Conservation (phyloP, 2,888 invertebrate species). For the Lordiphosa fenestrarum region DNA sequence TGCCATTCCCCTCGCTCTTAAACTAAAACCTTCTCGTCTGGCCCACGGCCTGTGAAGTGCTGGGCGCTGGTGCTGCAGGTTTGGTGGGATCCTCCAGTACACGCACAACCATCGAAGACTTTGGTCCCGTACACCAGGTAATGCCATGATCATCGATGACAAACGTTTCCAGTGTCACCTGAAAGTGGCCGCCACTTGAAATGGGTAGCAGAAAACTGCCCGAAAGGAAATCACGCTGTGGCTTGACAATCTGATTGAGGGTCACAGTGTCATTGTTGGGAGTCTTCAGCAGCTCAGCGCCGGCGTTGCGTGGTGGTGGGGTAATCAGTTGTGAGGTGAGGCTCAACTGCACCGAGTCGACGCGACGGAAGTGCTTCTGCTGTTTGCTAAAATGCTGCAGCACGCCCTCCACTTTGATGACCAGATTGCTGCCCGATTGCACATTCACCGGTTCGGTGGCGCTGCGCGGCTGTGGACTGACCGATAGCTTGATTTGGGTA, state of each 20-base stretch:
- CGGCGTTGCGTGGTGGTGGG: conserved; percentile 77
- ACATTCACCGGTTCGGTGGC: conserved; percentile 92
- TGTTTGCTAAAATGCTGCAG: conserved; percentile 86
- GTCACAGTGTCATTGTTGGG: conserved; percentile 80
- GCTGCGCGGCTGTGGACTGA: conserved; percentile 89
- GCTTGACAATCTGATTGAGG: conserved; percentile 90
- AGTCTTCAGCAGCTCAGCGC: conserved; percentile 54
- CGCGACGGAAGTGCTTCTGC: conserved; percentile 86
- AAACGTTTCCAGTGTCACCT: conserved; percentile 91
- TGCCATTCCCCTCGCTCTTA: too few relatives aligned
- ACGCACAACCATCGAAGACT: conserved; percentile 82
- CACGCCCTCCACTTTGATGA: conserved; percentile 96
- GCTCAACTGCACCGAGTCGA: conserved; percentile 86
- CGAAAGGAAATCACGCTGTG: conserved; percentile 96
- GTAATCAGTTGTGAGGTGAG: conserved; percentile 85
- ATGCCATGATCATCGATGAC: conserved; percentile 91
- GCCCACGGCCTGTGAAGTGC: conserved; percentile 59
- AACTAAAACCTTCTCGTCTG: conserved; percentile 69
- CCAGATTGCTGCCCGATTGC: conserved; percentile 91
- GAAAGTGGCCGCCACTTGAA: conserved; percentile 85
- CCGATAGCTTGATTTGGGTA: conserved; percentile 89
- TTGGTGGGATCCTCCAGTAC: conserved; percentile 80
- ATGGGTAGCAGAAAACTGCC: conserved; percentile 90
- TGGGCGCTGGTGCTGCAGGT: conserved; percentile 54
- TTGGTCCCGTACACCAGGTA: conserved; percentile 94